A percentile compares a stretch with the other conserved stretches of the same genome.
phyloP scores from a whole-genome alignment of 1,140 invertebrate genomes.

The Neuroterus valhalla region DNA sequence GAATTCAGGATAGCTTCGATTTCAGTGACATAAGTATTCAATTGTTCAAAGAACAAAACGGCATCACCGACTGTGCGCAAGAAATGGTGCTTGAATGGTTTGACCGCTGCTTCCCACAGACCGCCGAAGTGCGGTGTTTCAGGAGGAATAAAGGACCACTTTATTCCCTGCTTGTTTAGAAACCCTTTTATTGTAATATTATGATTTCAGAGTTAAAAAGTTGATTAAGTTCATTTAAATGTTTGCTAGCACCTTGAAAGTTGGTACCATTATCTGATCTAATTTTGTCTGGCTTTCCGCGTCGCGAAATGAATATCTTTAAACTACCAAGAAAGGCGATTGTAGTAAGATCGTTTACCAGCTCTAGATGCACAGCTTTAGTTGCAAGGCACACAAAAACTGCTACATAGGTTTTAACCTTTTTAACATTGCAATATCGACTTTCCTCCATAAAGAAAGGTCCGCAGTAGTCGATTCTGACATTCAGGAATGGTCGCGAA shows the following conservation, averaged over 20 bases:
- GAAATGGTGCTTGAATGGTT: constrained; percentile 52
- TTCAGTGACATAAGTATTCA: constrained; percentile 54
- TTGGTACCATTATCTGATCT: constrained; percentile 56
- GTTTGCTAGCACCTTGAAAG: constrained; percentile 46
- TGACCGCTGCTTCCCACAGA: constrained; percentile 57
- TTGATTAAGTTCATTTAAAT: constrained; percentile 39
- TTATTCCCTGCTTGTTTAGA: constrained; percentile 40
- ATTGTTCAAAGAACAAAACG: constrained; percentile 52
- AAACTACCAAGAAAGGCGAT: background rate
- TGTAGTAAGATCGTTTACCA: constrained; percentile 30
- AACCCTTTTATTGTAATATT: constrained; percentile 34
- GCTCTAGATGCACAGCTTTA: constrained; percentile 32
- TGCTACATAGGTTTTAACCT: constrained; percentile 24
- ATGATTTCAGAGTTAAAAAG: constrained; percentile 34
- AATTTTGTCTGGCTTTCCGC: constrained; percentile 46
- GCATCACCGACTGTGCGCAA: constrained; percentile 30
- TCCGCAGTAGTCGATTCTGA: too few relatives aligned
- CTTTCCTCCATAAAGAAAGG: constrained; percentile 28
- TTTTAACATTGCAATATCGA: constrained; percentile 52
- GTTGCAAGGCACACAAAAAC: constrained; percentile 28
- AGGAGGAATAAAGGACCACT: constrained; percentile 60
- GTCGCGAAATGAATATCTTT: constrained; percentile 52
- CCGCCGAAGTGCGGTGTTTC: constrained; percentile 54
- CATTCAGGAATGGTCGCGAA: constrained; percentile 57
- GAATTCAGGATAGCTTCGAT: too few relatives aligned